Base-by-base conservation (phyloP, 2,797 vertebrate species). In the Coluber constrictor region DNA sequence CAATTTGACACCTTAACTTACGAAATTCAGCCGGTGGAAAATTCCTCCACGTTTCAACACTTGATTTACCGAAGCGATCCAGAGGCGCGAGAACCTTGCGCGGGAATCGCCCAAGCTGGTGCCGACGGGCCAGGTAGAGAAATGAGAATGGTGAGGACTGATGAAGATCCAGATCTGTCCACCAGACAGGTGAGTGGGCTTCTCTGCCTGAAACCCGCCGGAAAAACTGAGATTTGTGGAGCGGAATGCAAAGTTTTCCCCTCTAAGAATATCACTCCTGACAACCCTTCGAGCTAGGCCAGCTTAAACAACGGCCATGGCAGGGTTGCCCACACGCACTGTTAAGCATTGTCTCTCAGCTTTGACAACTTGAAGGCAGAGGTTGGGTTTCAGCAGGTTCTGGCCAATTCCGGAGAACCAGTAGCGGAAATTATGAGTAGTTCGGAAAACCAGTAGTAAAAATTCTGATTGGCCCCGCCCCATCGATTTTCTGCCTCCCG, bases 11-110 rank as follows among this genome's bases (percentile, higher is more conserved):
- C 6, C 29, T 29, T 92, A 23, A 25, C 29, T 15, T 94, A 94
- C 16, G 91, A 94, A 86, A 91, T 94, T 37, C 70, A 92, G 66
- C 91, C 91, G 13, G 18, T 94, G 29, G 89, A 66, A 37, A 86
- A 83, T 43, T 92, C 93, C 56, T 2, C 91, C 60, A 89, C 86
- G 0, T 94, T 92, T 89, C 93, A 92, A 86, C 93, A 94, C 25
- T 13, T 92, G 13, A 89, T 94, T 92, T 94, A 94, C 66, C 93
- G 86, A n/a, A 66, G 51, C 59, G 23, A 23, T 27, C 56, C 23
- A 11, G 37, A 91, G 47, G n/a, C 32, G 2, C 91, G 0, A 2
- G 32, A 59, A 20, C 70, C 89, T 4, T 94, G 93, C 16, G 5
- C 10, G 32, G 89, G 90, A 3, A 3, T 32, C 0, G 13, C 63